These are phyloP conservation scores for Sander lucioperca DNA, from an alignment of 2,113 vertebrate species.

Conservation along the genomic window DNA sequence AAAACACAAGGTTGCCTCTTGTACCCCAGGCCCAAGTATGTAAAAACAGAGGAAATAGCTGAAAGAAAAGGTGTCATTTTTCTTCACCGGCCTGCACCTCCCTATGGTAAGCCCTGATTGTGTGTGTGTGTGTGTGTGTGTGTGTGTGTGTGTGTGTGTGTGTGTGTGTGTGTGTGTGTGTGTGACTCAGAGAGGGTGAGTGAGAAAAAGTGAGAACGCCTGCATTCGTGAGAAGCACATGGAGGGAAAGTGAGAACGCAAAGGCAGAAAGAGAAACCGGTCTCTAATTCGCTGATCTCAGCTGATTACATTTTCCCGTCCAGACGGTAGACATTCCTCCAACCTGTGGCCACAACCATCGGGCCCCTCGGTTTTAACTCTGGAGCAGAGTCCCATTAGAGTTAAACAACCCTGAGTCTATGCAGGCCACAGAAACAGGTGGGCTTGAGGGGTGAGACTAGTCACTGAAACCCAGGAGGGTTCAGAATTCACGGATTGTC, in stretches of 20 bases:
- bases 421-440: constrained; percentile 72
- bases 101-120: too few species aligned
- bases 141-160: constrained; percentile 24
- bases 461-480: constrained; percentile 44
- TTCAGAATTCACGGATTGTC: neutral
- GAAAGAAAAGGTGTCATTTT: constrained; percentile 84
- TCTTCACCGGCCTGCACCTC: constrained; percentile 49
- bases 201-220: constrained; percentile 40
- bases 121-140: constrained; percentile 17
- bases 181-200: constrained; percentile 14
- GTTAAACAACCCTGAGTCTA: constrained; percentile 68
- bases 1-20: constrained; percentile 82
- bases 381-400: constrained; percentile 61
- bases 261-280: constrained; percentile 59
- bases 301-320: constrained; percentile 81
- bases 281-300: constrained; percentile 77
- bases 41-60: constrained; percentile 84
- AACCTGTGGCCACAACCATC: constrained; percentile 73
- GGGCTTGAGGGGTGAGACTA: constrained; percentile 55
- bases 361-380: constrained; percentile 69
- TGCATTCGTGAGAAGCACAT: constrained; percentile 69
- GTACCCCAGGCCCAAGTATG: constrained; percentile 73
- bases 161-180: constrained; percentile 10
- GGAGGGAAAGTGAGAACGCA: constrained; percentile 60
- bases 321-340: constrained; percentile 83